These are phyloP conservation scores for Scomber scombrus DNA, from an alignment of 2,113 vertebrate species.

Conservation along the genomic window DNA sequence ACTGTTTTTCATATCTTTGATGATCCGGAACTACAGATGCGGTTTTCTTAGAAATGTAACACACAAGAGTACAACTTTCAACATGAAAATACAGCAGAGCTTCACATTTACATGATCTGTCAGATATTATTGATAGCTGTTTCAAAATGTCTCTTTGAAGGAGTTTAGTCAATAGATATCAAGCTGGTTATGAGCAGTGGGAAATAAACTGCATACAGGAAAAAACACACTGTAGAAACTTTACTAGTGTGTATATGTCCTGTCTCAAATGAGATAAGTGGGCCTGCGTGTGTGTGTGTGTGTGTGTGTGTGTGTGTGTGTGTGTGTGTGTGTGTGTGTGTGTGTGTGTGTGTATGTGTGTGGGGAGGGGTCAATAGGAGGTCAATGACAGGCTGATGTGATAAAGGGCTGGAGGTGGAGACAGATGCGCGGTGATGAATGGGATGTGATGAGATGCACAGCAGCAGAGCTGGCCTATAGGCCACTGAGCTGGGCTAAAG, in stretches of 20 bases:
- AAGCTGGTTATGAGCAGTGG: not conserved
- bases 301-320: not conserved
- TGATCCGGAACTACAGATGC: not conserved
- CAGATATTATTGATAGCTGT: not conserved
- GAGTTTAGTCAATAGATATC: not conserved
- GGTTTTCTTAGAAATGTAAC: too few relatives aligned
- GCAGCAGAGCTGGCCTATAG: conserved; percentile 62
- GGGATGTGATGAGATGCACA: conserved; percentile 77
- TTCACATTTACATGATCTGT: not conserved
- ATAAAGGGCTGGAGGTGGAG: conserved; percentile 56
- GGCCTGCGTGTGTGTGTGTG: not conserved
- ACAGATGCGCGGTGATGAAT: conserved; percentile 71
- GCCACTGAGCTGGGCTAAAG: conserved; percentile 48
- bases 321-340: conserved; percentile 14
- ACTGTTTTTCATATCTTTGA: not conserved
- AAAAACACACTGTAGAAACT: not conserved
- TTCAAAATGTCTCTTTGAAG: not conserved
- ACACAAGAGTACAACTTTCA: too few relatives aligned
- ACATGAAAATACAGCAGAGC: too few relatives aligned
- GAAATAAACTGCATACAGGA: not conserved
- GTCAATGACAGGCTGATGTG: conserved; percentile 53
- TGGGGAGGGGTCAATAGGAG: conserved; percentile 36
- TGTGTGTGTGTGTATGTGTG: conserved; percentile 18
- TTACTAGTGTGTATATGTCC: not conserved
- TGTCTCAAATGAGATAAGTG: not conserved